Percentiles rank a stretch among this genome's conserved stretches.
These are phyloP conservation scores for Acipenser transmontanus DNA, from an alignment of 2,797 vertebrate species.

Conservation along the genomic window DNA sequence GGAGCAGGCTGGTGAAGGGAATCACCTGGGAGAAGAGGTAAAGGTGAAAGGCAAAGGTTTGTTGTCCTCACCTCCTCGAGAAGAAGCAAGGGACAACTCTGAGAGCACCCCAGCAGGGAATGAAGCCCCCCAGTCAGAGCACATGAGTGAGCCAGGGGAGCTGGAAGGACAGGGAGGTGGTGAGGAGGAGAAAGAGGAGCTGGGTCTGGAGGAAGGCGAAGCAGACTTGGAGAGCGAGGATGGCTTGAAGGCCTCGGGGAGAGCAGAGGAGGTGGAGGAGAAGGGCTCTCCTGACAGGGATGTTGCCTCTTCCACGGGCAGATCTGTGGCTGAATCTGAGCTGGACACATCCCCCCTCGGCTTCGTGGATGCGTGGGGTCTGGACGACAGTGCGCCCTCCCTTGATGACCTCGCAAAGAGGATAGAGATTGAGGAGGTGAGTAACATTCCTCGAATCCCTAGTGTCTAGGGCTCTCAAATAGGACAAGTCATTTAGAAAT, in stretches of 20 bases:
- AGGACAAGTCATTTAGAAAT: too few relatives aligned
- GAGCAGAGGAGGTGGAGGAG: constrained; percentile 32
- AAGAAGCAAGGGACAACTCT: background rate
- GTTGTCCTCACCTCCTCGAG: background rate
- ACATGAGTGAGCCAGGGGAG: constrained; percentile 29
- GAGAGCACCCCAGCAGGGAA: background rate
- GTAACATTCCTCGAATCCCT: constrained; percentile 12
- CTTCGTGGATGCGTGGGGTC: constrained; percentile 63
- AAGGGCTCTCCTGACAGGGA: constrained; percentile 41
- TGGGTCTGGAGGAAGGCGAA: constrained; percentile 49
- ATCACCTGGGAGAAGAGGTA: background rate
- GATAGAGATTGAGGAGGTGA: constrained; percentile 82
- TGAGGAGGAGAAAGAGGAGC: constrained; percentile 48
- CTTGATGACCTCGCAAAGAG: constrained; percentile 82
- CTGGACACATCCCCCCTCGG: constrained; percentile 39
- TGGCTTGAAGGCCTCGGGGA: constrained; percentile 30
- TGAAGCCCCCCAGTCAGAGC: background rate
- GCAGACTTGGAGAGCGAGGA: constrained; percentile 50
- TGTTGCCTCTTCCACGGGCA: constrained; percentile 32
- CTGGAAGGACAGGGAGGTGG: constrained; percentile 34
- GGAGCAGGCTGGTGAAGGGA: background rate
- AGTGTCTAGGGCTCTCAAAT: too few relatives aligned
- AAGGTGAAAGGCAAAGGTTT: background rate
- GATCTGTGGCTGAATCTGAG: constrained; percentile 32
- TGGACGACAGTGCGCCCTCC: constrained; percentile 72